Base-by-base conservation (phyloP, 2,797 vertebrate species). In the Ptychobarbus kaznakovi region DNA sequence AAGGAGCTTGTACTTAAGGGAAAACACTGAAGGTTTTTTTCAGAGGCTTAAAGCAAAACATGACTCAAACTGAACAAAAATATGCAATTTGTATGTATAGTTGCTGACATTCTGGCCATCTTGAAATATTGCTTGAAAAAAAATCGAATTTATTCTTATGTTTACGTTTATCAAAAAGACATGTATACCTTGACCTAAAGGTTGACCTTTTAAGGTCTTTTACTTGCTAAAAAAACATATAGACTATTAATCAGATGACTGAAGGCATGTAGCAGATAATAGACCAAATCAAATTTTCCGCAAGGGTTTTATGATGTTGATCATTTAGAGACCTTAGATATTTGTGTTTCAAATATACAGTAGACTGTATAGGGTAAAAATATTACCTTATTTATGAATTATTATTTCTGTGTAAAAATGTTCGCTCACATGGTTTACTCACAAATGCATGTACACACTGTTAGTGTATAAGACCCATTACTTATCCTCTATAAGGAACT, bases 401-500 rank as follows among this genome's bases (percentile, higher is more conserved):
- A 32, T 61, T 42, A 44, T 79, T 65, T 63, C 25, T 65, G 11
- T 77, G 11, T 66, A 12, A 32, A 80, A 46, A 22, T 18, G 2
- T 77, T n/a, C 16, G 1, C 6, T 53, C 15, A 61, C 16, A 56
- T 5, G 53, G 25, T 77, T 77, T 15, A 78, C 13, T 42, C 13
- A 61, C 53, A 38, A 61, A 61, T 78, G 35, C 51, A 61, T 61
- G 18, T 51, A 42, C 22, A 80, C 16, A 63, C 25, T 22, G 10
- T 80, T 49, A 66, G 44, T 51, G 28, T 68, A 80, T 66, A 25
- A 74, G 18, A 61, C 13, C 12, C 20, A 49, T 75, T 49, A 76
- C 51, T 49, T 63, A 73, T 65, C 8, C 44, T 75, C 68, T 35
- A 76, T 66, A 76, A 51, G 72, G 44, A 75, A 65, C 61, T 76